Conservation (phyloP, 2,113 vertebrate genomes). For the Alethe diademata region DNA sequence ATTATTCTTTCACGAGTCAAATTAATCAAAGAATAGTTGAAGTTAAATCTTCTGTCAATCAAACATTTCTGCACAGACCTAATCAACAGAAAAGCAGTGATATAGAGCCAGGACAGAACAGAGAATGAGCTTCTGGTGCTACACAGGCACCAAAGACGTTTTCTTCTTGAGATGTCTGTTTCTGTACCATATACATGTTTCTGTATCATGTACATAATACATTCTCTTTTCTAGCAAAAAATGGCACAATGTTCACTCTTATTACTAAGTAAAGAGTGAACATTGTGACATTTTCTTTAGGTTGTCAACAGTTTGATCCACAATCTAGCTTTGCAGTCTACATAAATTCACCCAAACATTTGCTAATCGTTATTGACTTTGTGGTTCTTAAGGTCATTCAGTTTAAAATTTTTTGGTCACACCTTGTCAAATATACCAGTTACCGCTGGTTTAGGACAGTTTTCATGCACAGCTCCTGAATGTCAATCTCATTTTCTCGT, state of each 20-base stretch:
- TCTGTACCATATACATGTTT: background rate
- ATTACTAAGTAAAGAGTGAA: background rate
- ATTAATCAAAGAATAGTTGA: background rate
- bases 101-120: background rate
- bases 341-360: background rate
- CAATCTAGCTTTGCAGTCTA: background rate
- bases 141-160: background rate
- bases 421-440: background rate
- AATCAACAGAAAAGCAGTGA: background rate
- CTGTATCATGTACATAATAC: background rate
- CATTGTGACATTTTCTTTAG: background rate
- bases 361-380: background rate
- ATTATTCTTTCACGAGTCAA: background rate
- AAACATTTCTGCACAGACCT: background rate
- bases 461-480: background rate
- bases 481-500: background rate
- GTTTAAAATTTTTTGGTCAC: background rate
- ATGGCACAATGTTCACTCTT: background rate
- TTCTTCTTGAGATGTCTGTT: background rate
- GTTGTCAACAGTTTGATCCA: background rate
- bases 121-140: background rate
- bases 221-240: background rate
- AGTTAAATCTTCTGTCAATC: background rate
- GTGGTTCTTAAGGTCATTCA: background rate
- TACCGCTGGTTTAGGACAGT: background rate